Base-by-base conservation (phyloP, 2,797 vertebrate genomes). In the Falco concolor region DNA sequence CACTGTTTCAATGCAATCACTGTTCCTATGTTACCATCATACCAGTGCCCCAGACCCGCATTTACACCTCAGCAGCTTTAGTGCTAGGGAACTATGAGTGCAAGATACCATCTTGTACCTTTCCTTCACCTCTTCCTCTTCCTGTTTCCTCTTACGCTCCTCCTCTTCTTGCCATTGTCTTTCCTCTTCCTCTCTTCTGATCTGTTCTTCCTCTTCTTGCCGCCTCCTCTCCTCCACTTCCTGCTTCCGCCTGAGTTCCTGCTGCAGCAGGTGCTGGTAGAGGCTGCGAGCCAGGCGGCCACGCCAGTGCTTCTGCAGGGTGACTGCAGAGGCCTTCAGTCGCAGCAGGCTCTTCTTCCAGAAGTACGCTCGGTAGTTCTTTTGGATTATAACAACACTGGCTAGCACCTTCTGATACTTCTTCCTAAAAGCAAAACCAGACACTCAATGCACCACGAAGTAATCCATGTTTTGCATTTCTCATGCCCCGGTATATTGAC, bases 281-380 rank as follows among this genome's bases (percentile, higher is more conserved):
- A 98, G 96, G 60, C 95, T 94, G 23, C 99, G 98, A 30, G 98
- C 98, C 86, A 98, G 96, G 93, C 92, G 98, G 44, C 98, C 99
- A 18, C 99, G 97, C 95, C 97, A 98, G 96, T 99, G 98, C 85
- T 98, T 99, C 98, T 99, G 99, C 79, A 99, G 98, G 84, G 98
- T 72, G 87, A 99, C 18, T 4, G 98, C 94, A 8, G 99, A 98
- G 5, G 96, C 79, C 79, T 98, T 99, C 91, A 99, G 96, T 9
- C 97, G 98, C 89, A 98, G 97, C 97, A 98, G 98, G 54, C 88
- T 84, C 12, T 98, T 98, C 86, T 98, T 98, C 98, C 98, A 99
- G 97, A 98, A 99, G 96, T 98, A 97, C 2, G 99, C 98, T 2
- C 99, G 98, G 95, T 98, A 99, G 97, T 99, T 99, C 98, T 99